Evolutionary conservation across 2,888 invertebrate genomes (phyloP).

Genomic region (Xylota sylvarum): DNA sequence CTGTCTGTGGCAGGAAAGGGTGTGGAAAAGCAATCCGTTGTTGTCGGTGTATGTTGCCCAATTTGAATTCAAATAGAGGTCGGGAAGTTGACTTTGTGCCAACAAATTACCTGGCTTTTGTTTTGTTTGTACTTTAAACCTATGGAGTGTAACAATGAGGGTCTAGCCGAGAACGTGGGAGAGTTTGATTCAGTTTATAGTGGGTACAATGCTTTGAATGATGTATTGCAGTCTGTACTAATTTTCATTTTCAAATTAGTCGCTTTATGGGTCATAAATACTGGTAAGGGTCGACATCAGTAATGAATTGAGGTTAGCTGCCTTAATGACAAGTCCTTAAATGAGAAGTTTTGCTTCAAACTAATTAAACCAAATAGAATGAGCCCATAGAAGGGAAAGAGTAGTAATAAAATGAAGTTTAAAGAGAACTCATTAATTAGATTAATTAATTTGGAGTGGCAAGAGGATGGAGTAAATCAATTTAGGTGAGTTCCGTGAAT

Average conservation of each 20-base stretch:
- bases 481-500: neutral
- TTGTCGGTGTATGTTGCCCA: constrained; percentile 46
- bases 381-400: too few species aligned
- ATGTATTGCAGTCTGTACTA: neutral
- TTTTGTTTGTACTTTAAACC: constrained; percentile 26
- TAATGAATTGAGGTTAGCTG: neutral
- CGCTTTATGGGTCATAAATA: constrained; percentile 12
- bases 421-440: too few species aligned
- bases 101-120: constrained; percentile 51
- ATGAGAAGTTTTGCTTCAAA: neutral
- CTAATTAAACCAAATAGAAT: too few species aligned
- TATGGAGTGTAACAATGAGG: constrained; percentile 37
- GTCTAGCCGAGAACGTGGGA: constrained; percentile 28
- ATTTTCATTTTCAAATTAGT: constrained; percentile 5
- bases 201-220: constrained; percentile 17
- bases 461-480: neutral
- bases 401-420: neutral
- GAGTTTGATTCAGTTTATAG: constrained; percentile 10
- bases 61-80: constrained; percentile 58
- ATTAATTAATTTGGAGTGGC: neutral
- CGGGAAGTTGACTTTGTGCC: constrained; percentile 62
- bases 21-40: constrained; percentile 51
- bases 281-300: neutral
- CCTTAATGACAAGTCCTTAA: neutral
- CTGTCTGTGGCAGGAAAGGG: constrained; percentile 65